Conservation (phyloP, 1,140 invertebrate species). For the Drosophila sp. region DNA sequence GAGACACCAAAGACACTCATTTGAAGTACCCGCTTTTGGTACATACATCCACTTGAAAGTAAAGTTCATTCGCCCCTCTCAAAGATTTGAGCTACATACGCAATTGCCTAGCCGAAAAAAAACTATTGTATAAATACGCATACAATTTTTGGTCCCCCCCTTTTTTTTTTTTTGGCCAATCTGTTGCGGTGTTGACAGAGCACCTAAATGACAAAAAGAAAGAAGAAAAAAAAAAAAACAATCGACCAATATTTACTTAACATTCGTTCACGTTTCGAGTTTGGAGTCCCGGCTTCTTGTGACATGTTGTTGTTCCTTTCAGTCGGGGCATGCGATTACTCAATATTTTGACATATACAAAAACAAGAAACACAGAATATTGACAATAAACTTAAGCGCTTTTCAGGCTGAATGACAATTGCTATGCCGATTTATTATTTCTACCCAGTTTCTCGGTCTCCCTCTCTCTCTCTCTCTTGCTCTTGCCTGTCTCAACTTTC, state of each 20-base stretch:
- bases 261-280: slow-evolving; percentile 65
- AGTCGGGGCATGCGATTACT: slow-evolving; percentile 60
- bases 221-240: slow-evolving; percentile 37
- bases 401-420: slow-evolving; percentile 77
- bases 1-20: not conserved
- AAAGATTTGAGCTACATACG: slow-evolving; percentile 55
- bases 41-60: slow-evolving; percentile 29
- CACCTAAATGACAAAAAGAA: slow-evolving; percentile 41
- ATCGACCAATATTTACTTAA: slow-evolving; percentile 69
- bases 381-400: slow-evolving; percentile 80
- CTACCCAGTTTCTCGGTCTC: slow-evolving; percentile 33
- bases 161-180: slow-evolving; percentile 55
- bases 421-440: slow-evolving; percentile 58
- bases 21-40: slow-evolving; percentile 19
- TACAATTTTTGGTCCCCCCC: not conserved
- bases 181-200: slow-evolving; percentile 66
- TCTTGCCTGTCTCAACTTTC: slow-evolving; percentile 68
- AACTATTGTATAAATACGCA: slow-evolving; percentile 30
- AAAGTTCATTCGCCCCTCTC: slow-evolving; percentile 56
- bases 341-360: slow-evolving; percentile 77
- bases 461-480: slow-evolving; percentile 34
- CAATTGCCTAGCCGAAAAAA: slow-evolving; percentile 44
- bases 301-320: slow-evolving; percentile 3
- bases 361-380: slow-evolving; percentile 55
- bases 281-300: slow-evolving; percentile 49